A percentile compares a stretch with the other conserved stretches of the same genome.
phyloP scores from a whole-genome alignment of 1,140 invertebrate genomes.

The Drosophila kikkawai region DNA sequence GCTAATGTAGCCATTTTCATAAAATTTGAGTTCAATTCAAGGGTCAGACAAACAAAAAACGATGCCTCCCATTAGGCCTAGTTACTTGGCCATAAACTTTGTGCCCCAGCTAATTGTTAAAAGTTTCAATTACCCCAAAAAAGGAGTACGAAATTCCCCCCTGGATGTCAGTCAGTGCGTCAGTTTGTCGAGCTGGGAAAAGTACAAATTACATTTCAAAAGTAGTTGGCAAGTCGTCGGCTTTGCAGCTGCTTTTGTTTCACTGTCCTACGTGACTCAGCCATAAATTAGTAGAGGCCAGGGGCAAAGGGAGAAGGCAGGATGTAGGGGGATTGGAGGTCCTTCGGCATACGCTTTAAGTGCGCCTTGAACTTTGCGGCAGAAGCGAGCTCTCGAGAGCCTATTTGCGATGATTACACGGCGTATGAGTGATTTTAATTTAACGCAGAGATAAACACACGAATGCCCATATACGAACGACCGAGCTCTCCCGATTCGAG shows the following conservation, averaged over 20 bases:
- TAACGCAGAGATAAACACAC: slow-evolving; percentile 58
- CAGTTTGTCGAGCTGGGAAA: slow-evolving; percentile 40
- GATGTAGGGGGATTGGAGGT: slow-evolving; percentile 7
- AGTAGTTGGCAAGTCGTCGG: slow-evolving; percentile 69
- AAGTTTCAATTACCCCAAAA: slow-evolving; percentile 63
- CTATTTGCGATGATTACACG: slow-evolving; percentile 53
- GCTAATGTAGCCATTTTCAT: slow-evolving; percentile 44
- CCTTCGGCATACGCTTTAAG: slow-evolving; percentile 23
- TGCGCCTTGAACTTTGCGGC: slow-evolving; percentile 66
- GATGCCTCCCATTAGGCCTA: slow-evolving; percentile 46
- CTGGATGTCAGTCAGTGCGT: slow-evolving; percentile 43
- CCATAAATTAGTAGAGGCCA: slow-evolving; percentile 49
- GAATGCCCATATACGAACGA: slow-evolving; percentile 29
- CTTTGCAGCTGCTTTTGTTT: slow-evolving; percentile 41
- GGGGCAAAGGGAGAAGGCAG: neutral
- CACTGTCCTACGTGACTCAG: slow-evolving; percentile 62
- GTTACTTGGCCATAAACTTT: slow-evolving; percentile 22
- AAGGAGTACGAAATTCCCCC: slow-evolving; percentile 27
- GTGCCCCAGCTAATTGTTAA: slow-evolving; percentile 59
- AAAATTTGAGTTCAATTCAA: slow-evolving; percentile 44
- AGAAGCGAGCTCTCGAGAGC: slow-evolving; percentile 27
- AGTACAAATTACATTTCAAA: slow-evolving; percentile 64
- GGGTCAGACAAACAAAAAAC: slow-evolving; percentile 49
- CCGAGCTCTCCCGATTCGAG: slow-evolving; percentile 19
- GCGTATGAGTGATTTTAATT: slow-evolving; percentile 79